Conservation (phyloP, 2,888 invertebrate genomes). For the Napeogenes inachia region DNA sequence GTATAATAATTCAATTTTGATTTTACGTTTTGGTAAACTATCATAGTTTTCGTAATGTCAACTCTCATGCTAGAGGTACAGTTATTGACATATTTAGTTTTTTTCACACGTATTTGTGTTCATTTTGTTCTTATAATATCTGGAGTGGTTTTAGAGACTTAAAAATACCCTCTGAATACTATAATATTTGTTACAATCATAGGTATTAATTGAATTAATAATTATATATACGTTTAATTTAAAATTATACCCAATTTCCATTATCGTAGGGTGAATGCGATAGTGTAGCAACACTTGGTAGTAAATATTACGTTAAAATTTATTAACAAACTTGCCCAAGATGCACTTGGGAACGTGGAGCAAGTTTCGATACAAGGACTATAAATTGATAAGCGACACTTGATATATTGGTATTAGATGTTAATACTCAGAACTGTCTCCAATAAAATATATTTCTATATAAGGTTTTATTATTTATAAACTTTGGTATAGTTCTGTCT, state of each 20-base stretch:
- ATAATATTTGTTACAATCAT: no score
- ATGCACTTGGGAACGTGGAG: slow-evolving; percentile 49
- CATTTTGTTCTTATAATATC: no score
- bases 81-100: no score
- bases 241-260: slow-evolving; percentile 5
- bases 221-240: no score
- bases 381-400: slow-evolving; percentile 66
- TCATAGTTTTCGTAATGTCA: no score
- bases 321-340: slow-evolving; percentile 64
- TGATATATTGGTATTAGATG: slow-evolving; percentile 39
- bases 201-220: no score
- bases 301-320: slow-evolving; percentile 66
- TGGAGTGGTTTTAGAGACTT: no score
- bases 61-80: no score
- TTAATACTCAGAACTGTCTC: slow-evolving; percentile 19
- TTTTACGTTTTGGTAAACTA: no score
- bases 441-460: background rate
- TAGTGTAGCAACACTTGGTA: slow-evolving; percentile 25
- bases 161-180: no score
- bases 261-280: slow-evolving; percentile 8
- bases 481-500: background rate
- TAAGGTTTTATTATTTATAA: background rate
- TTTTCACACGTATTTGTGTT: no score
- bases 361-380: slow-evolving; percentile 68
- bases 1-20: no score